These are phyloP conservation scores for Stenurella melanura DNA, from an alignment of 2,888 invertebrate genomes.

Conservation along the genomic window DNA sequence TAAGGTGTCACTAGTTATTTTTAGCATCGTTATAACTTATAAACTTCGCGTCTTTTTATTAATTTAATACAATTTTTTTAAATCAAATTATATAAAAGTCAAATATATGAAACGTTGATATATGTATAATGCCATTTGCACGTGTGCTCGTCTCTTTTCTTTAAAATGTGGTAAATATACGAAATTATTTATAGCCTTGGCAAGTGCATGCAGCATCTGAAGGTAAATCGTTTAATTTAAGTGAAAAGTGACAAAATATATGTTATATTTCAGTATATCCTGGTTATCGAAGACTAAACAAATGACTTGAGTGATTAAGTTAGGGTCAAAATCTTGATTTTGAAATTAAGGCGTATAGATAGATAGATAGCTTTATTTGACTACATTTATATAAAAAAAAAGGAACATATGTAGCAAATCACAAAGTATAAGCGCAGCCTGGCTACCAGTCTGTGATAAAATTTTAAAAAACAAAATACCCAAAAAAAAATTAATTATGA, in stretches of 20 bases:
- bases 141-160: background rate
- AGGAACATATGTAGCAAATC: no score
- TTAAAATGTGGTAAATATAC: background rate
- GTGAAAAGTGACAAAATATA: background rate
- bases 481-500: no score
- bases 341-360: no score
- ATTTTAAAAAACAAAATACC: no score
- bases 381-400: no score
- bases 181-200: background rate
- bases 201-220: background rate
- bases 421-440: no score
- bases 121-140: background rate
- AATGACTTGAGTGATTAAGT: no score
- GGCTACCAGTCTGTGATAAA: no score
- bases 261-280: no score
- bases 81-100: background rate
- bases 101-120: background rate
- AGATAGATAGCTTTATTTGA: no score
- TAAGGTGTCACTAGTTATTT: constrained; percentile 20
- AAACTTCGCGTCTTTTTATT: background rate
- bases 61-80: background rate
- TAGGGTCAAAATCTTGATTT: background rate
- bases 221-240: background rate
- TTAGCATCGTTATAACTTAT: constrained; percentile 3
- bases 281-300: no score